Base-by-base conservation (phyloP, 2,888 invertebrate genomes). In the Selenia dentaria region DNA sequence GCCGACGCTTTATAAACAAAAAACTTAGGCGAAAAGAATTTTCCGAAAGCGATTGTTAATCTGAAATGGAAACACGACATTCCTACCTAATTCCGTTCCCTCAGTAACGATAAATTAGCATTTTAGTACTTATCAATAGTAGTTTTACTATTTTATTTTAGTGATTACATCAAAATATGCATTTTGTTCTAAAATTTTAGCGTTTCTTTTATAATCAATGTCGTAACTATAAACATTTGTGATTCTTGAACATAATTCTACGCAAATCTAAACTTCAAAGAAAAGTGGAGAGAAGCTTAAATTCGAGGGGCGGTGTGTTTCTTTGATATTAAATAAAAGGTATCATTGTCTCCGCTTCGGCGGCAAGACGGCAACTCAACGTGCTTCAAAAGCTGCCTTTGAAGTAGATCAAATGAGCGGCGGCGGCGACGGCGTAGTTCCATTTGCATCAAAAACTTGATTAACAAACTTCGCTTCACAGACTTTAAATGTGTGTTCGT, bases 321-420 rank as follows among this genome's bases (percentile, higher is more conserved):
- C 79, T 83, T 83, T 82, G 79, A 82, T 79, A 79, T 79, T 69
- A 73, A 80, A 82, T 81, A 79, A 80, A 82, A 79, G 78, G 79
- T 78, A 81, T 82, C 77, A 80, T 82, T 81, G 82, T 80, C 78
- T 79, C 70, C 74, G 79, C 74, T 73, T 73, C 75, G 75, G 64
- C 50, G 22, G 16, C n/a, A n/a, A 4, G 18, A 6, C 18, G 56
- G 55, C 49, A 58, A 54, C 44, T 45, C 72, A 69, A 77, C 70
- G 72, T 70, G 73, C 81, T 81, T 80, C 81, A 72, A 79, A 72
- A 75, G 75, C 73, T 77, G 73, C 67, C 79, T 83, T 83, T 83
- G 82, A 83, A 76, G 80, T 83, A 75, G 76, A 82, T 81, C 75
- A 83, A 82, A 80, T 82, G 75, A 79, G 76, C 76, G 74, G 16